Evolutionary conservation across 2,888 invertebrate species (phyloP), one percentile per base, ranked within the genome.

Genomic region (Pristionchus mayeri): DNA sequence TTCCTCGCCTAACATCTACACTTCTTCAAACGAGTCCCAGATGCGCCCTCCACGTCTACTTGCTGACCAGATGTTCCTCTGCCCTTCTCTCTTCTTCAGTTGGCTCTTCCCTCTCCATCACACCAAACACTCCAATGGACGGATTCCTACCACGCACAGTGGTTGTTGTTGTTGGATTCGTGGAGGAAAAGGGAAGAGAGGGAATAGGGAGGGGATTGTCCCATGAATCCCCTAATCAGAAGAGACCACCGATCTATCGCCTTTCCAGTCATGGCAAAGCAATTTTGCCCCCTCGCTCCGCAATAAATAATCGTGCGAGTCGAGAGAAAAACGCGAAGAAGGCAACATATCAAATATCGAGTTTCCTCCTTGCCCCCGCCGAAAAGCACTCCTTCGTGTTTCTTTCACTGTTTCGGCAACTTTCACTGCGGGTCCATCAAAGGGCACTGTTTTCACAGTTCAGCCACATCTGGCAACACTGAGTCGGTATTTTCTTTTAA

Each of bases 281-380:
- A 48, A 78, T 52, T 50, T 50, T 50, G 48, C 40, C 30, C 37
- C 76, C 76, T n/a, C n/a, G n/a, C n/a, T n/a, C n/a, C n/a, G n/a
- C n/a, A n/a, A 78, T 78, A 78, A 78, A 78, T 78, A 78, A 78
- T 50, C 40, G 76, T 78, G 50, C 30, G 50, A 50, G 24, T 71
- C 24, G 71, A 71, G 71, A 71, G 71, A 40, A 71, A 54, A 44
- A 34, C 16, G 63, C 63, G 63, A 75, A 24, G 44, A 75, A 50
- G 48, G 76, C 50, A 71, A 71, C 71, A 71, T 71, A 71, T 71
- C 71, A 71, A 71, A 71, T 71, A 24, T 71, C 71, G 40, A 40
- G 71, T 71, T 71, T 40, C 37, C 40, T 44, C 24, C 24, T n/a
- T 27, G 63, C 34, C 27, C 13, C n/a, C n/a, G n/a, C n/a, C 27